Percentiles rank a stretch among this genome's conserved stretches.
phyloP scores from a whole-genome alignment of 1,140 invertebrate genomes.

The Hycleus phaleratus region DNA sequence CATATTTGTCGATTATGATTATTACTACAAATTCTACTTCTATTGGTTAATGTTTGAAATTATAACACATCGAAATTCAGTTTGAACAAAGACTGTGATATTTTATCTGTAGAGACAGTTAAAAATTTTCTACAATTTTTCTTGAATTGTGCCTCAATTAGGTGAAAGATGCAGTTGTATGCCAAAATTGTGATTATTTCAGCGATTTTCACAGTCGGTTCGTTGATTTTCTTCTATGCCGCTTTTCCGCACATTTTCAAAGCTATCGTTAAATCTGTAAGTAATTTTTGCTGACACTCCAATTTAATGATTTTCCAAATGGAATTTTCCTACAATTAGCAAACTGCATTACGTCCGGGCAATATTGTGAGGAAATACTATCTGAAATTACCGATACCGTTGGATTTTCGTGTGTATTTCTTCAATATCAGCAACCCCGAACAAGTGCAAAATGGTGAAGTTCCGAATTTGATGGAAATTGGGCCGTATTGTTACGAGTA shows the following conservation, averaged over 20 bases:
- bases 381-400: constrained; percentile 46
- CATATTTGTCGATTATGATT: no score
- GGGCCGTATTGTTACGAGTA: constrained; percentile 70
- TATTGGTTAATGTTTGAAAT: no score
- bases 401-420: constrained; percentile 58
- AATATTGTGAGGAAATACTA: constrained; percentile 45
- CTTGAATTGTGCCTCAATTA: no score
- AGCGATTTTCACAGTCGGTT: neutral
- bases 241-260: neutral
- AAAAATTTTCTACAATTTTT: no score
- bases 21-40: no score
- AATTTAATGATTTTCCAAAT: neutral
- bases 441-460: constrained; percentile 43
- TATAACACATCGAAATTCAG: no score
- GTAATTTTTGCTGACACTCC: neutral
- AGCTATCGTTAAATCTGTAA: neutral
- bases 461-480: constrained; percentile 57
- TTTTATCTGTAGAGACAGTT: no score
- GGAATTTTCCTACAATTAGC: neutral
- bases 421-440: constrained; percentile 64
- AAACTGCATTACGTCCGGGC: constrained; percentile 42
- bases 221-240: neutral
- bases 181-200: constrained; percentile 2
- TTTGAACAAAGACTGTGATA: no score
- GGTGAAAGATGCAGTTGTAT: neutral